Conservation (phyloP, 2,888 invertebrate species). For the Ectemnius cavifrons region DNA sequence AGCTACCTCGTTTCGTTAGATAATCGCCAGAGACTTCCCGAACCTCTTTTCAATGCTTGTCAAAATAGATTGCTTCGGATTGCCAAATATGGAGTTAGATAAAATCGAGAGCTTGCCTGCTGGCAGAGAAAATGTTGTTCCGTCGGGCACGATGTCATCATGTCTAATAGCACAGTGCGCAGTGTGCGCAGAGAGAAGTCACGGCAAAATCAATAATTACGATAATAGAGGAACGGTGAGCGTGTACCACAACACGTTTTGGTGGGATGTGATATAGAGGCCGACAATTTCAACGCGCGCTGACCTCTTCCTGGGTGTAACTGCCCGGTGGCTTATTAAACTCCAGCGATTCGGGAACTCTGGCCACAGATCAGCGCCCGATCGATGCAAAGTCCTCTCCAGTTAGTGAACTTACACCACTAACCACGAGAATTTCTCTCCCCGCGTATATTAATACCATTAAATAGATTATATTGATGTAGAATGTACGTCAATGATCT, state of each 20-base stretch:
- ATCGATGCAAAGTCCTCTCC: slow-evolving; percentile 7
- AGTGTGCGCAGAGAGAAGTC: slow-evolving; percentile 29
- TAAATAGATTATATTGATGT: neutral
- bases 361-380: neutral
- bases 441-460: neutral
- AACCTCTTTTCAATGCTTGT: neutral
- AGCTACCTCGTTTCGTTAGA: slow-evolving; percentile 28
- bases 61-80: neutral
- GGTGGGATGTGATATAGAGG: slow-evolving; percentile 54
- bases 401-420: slow-evolving; percentile 6
- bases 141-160: slow-evolving; percentile 47
- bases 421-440: slow-evolving; percentile 1
- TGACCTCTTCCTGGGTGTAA: slow-evolving; percentile 40
- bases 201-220: slow-evolving; percentile 60
- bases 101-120: neutral
- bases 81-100: slow-evolving; percentile 5
- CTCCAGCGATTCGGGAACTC: neutral
- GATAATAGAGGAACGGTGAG: slow-evolving; percentile 59
- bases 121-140: slow-evolving; percentile 34
- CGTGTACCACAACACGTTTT: slow-evolving; percentile 51
- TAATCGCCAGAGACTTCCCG: neutral
- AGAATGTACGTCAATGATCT: too few relatives aligned
- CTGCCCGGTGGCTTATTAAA: slow-evolving; percentile 50
- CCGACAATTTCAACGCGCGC: slow-evolving; percentile 52
- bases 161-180: slow-evolving; percentile 37